A percentile compares a stretch with the other conserved stretches of the same genome.
Evolutionary conservation across 2,797 vertebrate genomes (phyloP).

Genomic region (Iguana delicatissima): DNA sequence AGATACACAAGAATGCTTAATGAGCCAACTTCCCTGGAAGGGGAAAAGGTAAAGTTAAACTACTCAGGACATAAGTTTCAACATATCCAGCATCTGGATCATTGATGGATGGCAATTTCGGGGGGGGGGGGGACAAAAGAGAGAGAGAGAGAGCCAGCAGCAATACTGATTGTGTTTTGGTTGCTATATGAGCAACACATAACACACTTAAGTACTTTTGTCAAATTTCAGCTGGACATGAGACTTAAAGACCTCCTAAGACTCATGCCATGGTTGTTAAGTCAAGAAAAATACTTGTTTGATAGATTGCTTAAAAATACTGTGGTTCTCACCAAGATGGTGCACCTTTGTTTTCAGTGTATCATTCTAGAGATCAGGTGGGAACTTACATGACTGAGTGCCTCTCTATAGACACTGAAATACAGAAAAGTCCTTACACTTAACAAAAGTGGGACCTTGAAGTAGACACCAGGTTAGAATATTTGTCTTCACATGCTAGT

Average conservation of each 20-base stretch:
- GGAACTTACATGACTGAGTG: background rate
- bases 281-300: background rate
- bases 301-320: background rate
- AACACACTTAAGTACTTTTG: background rate
- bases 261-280: background rate
- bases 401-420: background rate
- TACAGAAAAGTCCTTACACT: no score
- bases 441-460: no score
- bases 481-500: background rate
- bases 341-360: background rate
- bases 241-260: background rate
- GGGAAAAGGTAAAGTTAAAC: conserved; percentile 51
- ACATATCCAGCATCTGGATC: conserved; percentile 25
- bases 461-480: background rate
- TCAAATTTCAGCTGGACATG: no score
- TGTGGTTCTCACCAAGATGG: background rate
- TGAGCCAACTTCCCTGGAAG: conserved; percentile 40
- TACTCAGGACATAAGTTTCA: conserved; percentile 18
- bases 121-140: no score
- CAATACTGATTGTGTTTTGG: background rate
- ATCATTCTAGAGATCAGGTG: background rate
- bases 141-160: background rate
- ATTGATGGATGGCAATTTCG: background rate
- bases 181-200: background rate
- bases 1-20: conserved; percentile 50